Evolutionary conservation across 1,140 invertebrate genomes (phyloP).

Genomic region (Carposina sasakii): DNA sequence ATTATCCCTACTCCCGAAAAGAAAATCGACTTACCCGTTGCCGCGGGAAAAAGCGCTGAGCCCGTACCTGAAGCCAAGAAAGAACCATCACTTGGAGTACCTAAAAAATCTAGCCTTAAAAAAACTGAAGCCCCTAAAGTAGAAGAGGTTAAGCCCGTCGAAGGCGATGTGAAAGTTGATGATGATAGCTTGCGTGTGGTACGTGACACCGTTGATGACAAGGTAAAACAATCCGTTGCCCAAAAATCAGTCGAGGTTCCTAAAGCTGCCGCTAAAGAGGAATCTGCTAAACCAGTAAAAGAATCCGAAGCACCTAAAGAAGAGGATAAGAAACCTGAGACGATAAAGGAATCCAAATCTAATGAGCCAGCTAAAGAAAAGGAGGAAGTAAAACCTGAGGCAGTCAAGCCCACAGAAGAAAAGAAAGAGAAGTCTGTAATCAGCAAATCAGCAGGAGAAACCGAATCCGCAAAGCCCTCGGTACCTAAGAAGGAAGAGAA

Average conservation of each 20-base stretch:
- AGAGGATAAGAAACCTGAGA: constrained; percentile 9
- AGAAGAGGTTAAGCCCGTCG: constrained; percentile 21
- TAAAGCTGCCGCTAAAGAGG: neutral
- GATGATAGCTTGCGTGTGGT: constrained; percentile 46
- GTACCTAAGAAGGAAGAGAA: no score
- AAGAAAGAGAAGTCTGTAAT: constrained; percentile 20
- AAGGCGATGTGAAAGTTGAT: constrained; percentile 9
- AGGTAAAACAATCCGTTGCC: neutral
- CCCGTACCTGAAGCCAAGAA: constrained; percentile 28
- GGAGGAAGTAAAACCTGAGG: constrained; percentile 15
- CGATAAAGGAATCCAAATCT: constrained; percentile 17
- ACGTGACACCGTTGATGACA: constrained; percentile 49
- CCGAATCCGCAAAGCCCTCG: constrained; percentile 2
- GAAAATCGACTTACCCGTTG: constrained; percentile 23
- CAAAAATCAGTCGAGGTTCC: neutral
- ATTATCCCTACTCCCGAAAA: constrained; percentile 41
- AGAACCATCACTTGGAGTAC: no score
- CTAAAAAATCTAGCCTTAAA: neutral
- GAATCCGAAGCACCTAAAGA: constrained; percentile 13
- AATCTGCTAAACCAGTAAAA: constrained; percentile 13
- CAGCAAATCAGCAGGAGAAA: constrained; percentile 3
- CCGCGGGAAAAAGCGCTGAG: constrained; percentile 19
- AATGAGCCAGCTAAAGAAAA: no score
- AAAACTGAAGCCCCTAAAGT: constrained; percentile 18
- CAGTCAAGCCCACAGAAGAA: constrained; percentile 11